Conservation (phyloP, 2,113 vertebrate species). For the Eurypyga helias region DNA sequence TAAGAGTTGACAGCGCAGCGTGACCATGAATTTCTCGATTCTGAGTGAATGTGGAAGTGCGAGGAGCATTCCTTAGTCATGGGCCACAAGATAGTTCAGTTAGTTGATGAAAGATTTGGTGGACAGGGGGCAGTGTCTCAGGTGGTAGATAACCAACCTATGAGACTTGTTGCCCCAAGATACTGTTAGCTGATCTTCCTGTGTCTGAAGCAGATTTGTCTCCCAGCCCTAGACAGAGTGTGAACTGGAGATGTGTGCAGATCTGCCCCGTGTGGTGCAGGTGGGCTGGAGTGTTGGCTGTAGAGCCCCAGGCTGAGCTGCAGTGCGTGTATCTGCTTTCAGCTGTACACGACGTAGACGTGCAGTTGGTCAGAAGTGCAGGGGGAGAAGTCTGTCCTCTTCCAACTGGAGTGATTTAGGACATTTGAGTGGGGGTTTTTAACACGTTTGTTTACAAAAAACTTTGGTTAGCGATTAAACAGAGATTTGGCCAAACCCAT, state of each 20-base stretch:
- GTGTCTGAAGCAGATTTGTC: not conserved
- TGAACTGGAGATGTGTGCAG: not conserved
- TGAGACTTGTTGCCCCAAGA: not conserved
- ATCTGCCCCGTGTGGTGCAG: fast-evolving
- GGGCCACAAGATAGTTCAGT: not conserved
- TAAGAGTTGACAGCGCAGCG: not conserved
- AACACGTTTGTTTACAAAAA: not conserved
- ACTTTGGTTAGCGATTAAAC: not conserved
- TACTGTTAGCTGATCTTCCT: not conserved
- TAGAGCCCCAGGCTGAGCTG: not conserved
- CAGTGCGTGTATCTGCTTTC: fast-evolving
- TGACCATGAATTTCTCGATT: not conserved
- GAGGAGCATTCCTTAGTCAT: fast-evolving
- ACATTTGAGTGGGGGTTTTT: not conserved
- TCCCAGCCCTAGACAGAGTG: not conserved
- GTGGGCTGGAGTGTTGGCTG: not conserved
- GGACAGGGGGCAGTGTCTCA: not conserved
- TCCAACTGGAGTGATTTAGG: not conserved
- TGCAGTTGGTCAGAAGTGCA: not conserved
- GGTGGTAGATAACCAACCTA: not conserved
- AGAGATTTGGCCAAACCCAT: not conserved
- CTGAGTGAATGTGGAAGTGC: not conserved
- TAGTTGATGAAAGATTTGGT: not conserved
- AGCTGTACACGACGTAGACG: fast-evolving
- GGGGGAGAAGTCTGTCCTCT: not conserved